Percentiles rank a stretch among this genome's conserved stretches.
Evolutionary conservation across 2,797 vertebrate genomes (phyloP).

Genomic region (Gallinago nigripennis): DNA sequence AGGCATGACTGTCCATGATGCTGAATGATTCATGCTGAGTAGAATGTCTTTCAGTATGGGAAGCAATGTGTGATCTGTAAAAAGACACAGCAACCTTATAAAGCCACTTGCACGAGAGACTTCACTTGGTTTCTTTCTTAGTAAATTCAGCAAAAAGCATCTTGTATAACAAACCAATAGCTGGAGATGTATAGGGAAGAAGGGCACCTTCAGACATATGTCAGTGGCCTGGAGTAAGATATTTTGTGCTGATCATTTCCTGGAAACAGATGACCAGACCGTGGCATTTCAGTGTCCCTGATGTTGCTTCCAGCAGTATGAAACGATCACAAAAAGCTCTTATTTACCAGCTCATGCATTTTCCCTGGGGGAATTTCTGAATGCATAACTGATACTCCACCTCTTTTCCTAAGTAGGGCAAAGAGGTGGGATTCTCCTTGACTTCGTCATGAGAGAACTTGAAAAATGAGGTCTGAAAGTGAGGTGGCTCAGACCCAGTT

Average conservation of each 20-base stretch:
- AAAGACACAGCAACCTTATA: background rate
- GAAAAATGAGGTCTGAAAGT: background rate
- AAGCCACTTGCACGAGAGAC: background rate
- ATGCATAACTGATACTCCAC: background rate
- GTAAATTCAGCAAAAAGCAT: background rate
- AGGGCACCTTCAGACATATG: background rate
- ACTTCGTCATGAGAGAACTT: background rate
- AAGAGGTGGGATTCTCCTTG: background rate
- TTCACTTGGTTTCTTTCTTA: background rate
- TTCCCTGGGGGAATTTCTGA: background rate
- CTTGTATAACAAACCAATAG: background rate
- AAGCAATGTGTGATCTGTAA: background rate
- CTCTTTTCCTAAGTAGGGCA: background rate
- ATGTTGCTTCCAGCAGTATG: background rate
- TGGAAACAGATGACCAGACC: background rate
- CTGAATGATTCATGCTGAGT: background rate
- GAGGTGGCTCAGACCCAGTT: background rate
- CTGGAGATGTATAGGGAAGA: background rate
- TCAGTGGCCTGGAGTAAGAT: background rate
- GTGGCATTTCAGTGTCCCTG: background rate
- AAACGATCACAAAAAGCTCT: background rate
- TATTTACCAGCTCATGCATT: background rate
- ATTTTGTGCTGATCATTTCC: background rate
- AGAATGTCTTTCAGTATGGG: background rate
- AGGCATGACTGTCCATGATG: background rate